Evolutionary conservation across 2,888 invertebrate genomes (phyloP), one percentile per base, ranked within the genome.

Genomic region (Drosophila mimica): DNA sequence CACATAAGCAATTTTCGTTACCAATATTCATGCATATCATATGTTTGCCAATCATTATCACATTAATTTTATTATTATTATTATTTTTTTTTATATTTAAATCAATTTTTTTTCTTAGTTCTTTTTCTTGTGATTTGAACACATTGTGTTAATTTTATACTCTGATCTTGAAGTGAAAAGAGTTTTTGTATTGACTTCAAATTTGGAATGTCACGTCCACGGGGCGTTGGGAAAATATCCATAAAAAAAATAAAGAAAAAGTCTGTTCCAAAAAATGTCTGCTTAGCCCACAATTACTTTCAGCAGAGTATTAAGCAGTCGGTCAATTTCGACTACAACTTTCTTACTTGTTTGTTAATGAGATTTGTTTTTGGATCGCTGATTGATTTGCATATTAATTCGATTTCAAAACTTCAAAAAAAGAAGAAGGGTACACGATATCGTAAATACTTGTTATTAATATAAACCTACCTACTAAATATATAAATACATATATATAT

Each of bases 361-460:
- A 43, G 60, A 38, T 66, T 63, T 68, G 34, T 56, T 54, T 58
- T 56, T 61, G 28, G 52, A 57, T 70, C 52, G 66, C 43, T 61
- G 49, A 83, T 77, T 87, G 60, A 74, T 78, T 83, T 83, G 84
- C 81, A 59, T 74, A 70, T 69, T 34, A 75, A 72, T 69, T 81
- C 59, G 53, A 70, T 73, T 64, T 63, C 30, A 66, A 59, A 30
- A 28, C 17, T 30, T 5, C 52, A 67, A 46, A 49, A 70, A 64
- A 73, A 28, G 28, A 71, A 43, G 25, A 65, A 77, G 58, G 25
- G 28, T 43, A 54, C 69, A 72, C 31, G 31, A 49, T 62, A 63
- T 40, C 67, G 67, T 63, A 51, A 71, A 81, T 71, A 78, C 67
- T 81, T 81, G 63, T 70, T 77, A 69, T 69, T 77, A 74, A 77